Base-by-base conservation (phyloP, 1,140 invertebrate genomes). In the Solenopsis invicta region DNA sequence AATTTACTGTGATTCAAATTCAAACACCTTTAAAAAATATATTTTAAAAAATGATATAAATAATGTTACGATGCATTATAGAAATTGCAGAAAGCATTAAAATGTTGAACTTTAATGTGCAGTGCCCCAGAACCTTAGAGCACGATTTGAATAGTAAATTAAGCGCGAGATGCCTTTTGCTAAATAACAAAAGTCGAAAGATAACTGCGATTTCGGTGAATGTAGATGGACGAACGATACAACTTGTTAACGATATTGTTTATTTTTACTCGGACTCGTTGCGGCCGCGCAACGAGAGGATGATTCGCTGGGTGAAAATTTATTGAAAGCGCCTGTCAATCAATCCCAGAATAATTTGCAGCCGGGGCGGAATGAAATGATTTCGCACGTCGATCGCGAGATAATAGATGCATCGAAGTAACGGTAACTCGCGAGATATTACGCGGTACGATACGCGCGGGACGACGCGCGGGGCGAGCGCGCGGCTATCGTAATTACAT, bases 251-350 rank as follows among this genome's bases (percentile, higher is more conserved):
- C 21, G 78, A 82, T 56, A 59, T 82, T 59, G 10, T 21, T 71
- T 29, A 24, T 82, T 82, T 45, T 59, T 72, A 59, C 18, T 21
- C 12, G n/a, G 10, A 13, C 54, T 29, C 13, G 18, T 48, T 21
- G n/a, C 48, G 50, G 21, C 37, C 52, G 50, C 41, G 21, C 78
- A 81, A 71, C 66, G 78, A 12, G 37, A 71, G 54, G 37, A 48
- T 82, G 80, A 82, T 74, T 61, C 45, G 67, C 54, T 34, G 80
- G 64, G 80, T 61, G 80, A 48, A 82, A 82, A 82, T 82, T 82
- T 74, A 72, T 82, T 82, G 67, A 82, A 91, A 91, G 90, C 89
- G 87, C 41, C 66, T 37, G 71, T 75, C 88, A 87, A 86, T 87
- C 88, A 85, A 74, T 64, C 74, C 45, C 78, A 52, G 80, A 85